phyloP scores from a whole-genome alignment of 2,113 vertebrate genomes.

The Hypanus sabinus region DNA sequence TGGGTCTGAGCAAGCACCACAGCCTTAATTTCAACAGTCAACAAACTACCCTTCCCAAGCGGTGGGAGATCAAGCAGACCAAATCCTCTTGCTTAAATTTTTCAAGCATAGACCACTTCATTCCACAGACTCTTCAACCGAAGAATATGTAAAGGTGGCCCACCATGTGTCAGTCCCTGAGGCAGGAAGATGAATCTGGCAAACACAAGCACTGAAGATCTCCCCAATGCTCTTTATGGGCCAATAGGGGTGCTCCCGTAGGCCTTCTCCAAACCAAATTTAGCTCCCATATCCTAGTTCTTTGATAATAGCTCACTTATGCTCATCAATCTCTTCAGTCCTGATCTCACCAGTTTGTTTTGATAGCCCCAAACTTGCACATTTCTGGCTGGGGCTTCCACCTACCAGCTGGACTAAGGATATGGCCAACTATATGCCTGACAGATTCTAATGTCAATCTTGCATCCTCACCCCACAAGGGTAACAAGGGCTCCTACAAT shows the following conservation, averaged over 20 bases:
- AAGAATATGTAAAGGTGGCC: no score
- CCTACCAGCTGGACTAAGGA: background rate
- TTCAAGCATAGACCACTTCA: background rate
- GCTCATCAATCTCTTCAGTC: background rate
- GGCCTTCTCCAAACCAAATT: background rate
- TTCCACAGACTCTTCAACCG: background rate
- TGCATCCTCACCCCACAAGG: background rate
- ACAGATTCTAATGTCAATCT: background rate
- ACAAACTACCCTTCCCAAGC: background rate
- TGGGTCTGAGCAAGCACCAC: background rate
- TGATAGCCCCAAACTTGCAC: no score
- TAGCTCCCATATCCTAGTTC: no score
- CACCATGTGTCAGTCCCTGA: no score
- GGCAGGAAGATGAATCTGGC: background rate
- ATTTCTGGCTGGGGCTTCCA: background rate
- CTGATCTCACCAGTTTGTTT: background rate
- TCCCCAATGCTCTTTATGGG: background rate
- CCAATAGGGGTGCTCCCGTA: background rate
- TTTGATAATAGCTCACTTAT: no score
- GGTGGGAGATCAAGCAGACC: background rate
- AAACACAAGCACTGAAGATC: background rate
- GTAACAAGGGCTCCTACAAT: background rate
- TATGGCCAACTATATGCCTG: background rate
- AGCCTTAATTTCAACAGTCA: background rate
- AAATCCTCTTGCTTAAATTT: background rate